Percentiles rank a stretch among this genome's conserved stretches.
phyloP scores from a whole-genome alignment of 2,113 vertebrate species.

The Psophia crepitans region DNA sequence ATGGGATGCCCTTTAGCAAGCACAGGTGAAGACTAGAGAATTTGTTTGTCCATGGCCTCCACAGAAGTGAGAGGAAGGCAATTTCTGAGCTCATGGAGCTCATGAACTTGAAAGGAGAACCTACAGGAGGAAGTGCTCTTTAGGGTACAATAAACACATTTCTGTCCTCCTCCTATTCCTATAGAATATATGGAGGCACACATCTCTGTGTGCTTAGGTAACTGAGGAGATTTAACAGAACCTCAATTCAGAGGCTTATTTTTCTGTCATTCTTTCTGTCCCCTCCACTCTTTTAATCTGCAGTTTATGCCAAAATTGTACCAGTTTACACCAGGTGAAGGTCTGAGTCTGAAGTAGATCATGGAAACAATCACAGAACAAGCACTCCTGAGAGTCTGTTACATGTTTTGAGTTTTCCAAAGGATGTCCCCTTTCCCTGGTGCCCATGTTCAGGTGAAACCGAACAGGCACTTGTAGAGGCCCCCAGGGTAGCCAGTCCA shows the following conservation, averaged over 20 bases:
- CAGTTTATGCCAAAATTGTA: background rate
- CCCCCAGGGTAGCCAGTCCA: too few relatives aligned
- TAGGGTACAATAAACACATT: background rate
- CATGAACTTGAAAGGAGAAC: background rate
- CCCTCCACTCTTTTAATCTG: background rate
- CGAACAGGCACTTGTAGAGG: too few relatives aligned
- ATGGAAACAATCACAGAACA: background rate
- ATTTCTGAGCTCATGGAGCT: background rate
- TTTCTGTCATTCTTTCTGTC: background rate
- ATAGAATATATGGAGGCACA: too few relatives aligned
- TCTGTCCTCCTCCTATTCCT: too few relatives aligned
- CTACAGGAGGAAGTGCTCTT: background rate
- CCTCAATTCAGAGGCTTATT: background rate
- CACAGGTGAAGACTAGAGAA: background rate
- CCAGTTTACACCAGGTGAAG: background rate
- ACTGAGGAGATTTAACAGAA: background rate
- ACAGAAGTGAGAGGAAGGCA: background rate
- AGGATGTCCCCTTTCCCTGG: background rate
- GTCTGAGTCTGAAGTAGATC: background rate
- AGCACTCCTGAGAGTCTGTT: background rate
- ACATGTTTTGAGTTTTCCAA: background rate
- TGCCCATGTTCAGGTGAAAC: background rate
- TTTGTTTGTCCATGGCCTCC: background rate
- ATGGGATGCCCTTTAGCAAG: background rate
- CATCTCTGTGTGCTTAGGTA: background rate